Evolutionary conservation across 2,113 vertebrate genomes (phyloP).

Genomic region (Craseonycteris thonglongyai): DNA sequence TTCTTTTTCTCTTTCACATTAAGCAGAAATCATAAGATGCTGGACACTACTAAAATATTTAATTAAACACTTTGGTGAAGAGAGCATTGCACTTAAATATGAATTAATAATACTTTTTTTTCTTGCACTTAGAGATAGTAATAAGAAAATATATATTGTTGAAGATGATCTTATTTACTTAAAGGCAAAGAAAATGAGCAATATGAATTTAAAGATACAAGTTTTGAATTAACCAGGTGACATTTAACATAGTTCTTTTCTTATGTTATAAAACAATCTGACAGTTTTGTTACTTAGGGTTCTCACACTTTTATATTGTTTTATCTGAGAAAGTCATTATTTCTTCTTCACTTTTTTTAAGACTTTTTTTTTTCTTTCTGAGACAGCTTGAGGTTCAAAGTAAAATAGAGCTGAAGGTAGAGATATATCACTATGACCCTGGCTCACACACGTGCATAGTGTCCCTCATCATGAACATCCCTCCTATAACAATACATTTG

Average conservation of each 20-base stretch:
- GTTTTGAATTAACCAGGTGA: fast-evolving
- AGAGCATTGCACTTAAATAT: background rate
- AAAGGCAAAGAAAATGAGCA: background rate
- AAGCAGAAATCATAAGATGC: background rate
- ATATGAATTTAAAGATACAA: background rate
- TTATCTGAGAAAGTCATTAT: background rate
- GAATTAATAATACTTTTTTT: background rate
- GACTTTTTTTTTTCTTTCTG: background rate
- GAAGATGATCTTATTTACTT: background rate
- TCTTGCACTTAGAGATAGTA: background rate
- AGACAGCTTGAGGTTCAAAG: background rate
- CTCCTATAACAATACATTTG: too few relatives aligned
- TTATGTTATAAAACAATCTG: background rate
- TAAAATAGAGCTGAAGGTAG: background rate
- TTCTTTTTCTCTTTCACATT: background rate
- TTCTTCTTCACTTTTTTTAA: background rate
- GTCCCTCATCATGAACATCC: background rate
- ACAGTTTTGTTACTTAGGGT: background rate
- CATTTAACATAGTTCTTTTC: background rate
- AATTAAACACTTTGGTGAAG: background rate
- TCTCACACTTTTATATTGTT: background rate
- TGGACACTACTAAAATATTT: background rate
- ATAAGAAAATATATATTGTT: background rate
- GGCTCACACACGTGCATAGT: background rate
- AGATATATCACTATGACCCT: background rate